Evolutionary conservation across 2,113 vertebrate genomes (phyloP), one percentile per base, ranked within the genome.

Genomic region (Scytalopus superciliaris): DNA sequence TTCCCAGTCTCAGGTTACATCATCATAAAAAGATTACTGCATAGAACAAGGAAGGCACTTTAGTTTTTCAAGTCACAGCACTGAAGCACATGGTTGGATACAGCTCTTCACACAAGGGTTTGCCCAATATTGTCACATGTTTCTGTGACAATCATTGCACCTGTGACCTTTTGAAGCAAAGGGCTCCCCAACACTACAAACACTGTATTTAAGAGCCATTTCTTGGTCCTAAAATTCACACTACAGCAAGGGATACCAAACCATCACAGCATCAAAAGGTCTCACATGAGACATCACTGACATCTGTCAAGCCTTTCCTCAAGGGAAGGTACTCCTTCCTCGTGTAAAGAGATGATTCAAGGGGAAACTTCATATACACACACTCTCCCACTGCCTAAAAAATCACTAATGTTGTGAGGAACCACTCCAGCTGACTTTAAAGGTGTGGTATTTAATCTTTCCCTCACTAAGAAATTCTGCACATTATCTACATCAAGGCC

Each of bases 151-250:
- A 68, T 77, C 73, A 60, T 42, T 68, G 72, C 57, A 70, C 4
- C 31, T 9, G 4, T 4, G 21, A 87, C 63, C 24, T 78, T 91
- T 25, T 39, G 23, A 77, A 85, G 30, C 19, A 53, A 67, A 87
- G 16, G 7, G 15, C 30, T 78, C 56, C 67, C 59, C 30, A 63
- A 8, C 4, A 2, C n/a, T 28, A 39, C 12, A 66, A 90, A 84
- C 19, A 37, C 8, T 0, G 0, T 5, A 28, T 0, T 0, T 8
- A 24, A 50, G 37, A 92, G 53, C 11, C 31, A 78, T 33, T 22
- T 63, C 56, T 40, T 60, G 22, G 17, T 62, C 50, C n/a, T 52
- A 33, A 90, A 92, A 77, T 42, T 45, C 47, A 64, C 25, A 3
- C 6, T 35, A 18, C 7, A 45, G 16, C 45, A 53, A n/a, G 22